Base-by-base conservation (phyloP, 2,888 invertebrate species). In the Leucophenga maculata region DNA sequence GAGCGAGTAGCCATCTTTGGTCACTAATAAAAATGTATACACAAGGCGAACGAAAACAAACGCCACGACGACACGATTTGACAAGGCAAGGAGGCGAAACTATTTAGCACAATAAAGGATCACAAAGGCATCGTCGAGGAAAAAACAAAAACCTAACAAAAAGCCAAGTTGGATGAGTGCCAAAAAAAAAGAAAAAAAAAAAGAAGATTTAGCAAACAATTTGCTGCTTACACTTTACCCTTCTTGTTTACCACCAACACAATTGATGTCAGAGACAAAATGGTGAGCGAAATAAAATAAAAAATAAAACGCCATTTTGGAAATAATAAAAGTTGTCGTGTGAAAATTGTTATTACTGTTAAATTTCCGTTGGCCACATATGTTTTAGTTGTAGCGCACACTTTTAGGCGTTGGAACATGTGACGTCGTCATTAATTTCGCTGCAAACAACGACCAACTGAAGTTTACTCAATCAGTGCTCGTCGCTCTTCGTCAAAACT, bases 21-120 rank as follows among this genome's bases (percentile, higher is more conserved):
- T 46, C 20, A 48, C 62, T 64, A 64, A 64, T 64, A 48, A 64
- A 64, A 64, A 6, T 64, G 62, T 64, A 64, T 64, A 64, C 48
- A 64, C 62, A 48, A 64, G 48, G 22, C 22, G 44, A 20, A 44
- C 60, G 44, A 3, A 46, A n/a, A 50, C 50, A 50, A 50, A 50
- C 50, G n/a, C 6, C 50, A 39, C n/a, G n/a, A 8, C 39, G 11
- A 11, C 39, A 39, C 9, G 6, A 39, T 39, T 39, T 39, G 39
- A 39, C 39, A 39, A 26, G 26, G 4, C 3, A 39, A 39, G 39
- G 11, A 39, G 39, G 39, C 55, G 14, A 55, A 55, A 55, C 55
- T 55, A 55, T 54, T 16, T 26, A 20, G 55, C 55, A 64, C 11
- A 64, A 64, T 20, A 64, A 64, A 48, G 48, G 22, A 60, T 39